These are phyloP conservation scores for Plectrocnemia conspersa DNA, from an alignment of 1,140 invertebrate genomes.

Conservation along the genomic window DNA sequence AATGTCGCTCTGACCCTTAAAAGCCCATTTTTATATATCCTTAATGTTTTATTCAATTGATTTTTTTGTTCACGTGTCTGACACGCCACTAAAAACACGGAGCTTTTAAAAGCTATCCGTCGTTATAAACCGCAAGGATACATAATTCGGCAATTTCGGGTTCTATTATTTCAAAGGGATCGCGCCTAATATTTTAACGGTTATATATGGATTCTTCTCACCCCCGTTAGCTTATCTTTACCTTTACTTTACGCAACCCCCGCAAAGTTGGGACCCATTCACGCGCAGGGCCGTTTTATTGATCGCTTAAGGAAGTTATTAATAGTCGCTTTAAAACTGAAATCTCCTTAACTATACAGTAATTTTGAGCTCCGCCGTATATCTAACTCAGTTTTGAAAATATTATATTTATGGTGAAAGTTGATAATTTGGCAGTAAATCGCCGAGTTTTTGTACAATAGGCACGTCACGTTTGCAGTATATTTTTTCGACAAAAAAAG, in stretches of 20 bases:
- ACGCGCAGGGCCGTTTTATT: constrained; percentile 32
- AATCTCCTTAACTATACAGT: too few species aligned
- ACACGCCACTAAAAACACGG: too few species aligned
- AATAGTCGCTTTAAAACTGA: constrained; percentile 34
- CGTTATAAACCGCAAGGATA: constrained; percentile 25
- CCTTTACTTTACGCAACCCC: constrained; percentile 19
- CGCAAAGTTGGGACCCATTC: not conserved
- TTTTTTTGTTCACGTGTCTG: too few species aligned
- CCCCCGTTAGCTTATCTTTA: constrained; percentile 15
- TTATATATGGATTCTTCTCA: constrained; percentile 21
- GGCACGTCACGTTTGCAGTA: too few species aligned
- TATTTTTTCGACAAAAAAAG: too few species aligned
- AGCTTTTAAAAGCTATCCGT: too few species aligned
- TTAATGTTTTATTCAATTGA: not conserved
- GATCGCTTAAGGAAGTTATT: constrained; percentile 31
- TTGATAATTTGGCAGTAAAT: too few species aligned
- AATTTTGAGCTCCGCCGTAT: too few species aligned
- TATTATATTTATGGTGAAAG: too few species aligned
- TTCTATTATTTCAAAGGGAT: constrained; percentile 36
- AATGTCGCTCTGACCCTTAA: not conserved
- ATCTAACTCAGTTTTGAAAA: too few species aligned
- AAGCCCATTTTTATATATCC: not conserved
- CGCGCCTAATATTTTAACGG: constrained; percentile 34
- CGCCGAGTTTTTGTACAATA: too few species aligned
- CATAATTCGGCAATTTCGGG: constrained; percentile 37